Base-by-base conservation (phyloP, 2,888 invertebrate species). In the Rhagonycha fulva region DNA sequence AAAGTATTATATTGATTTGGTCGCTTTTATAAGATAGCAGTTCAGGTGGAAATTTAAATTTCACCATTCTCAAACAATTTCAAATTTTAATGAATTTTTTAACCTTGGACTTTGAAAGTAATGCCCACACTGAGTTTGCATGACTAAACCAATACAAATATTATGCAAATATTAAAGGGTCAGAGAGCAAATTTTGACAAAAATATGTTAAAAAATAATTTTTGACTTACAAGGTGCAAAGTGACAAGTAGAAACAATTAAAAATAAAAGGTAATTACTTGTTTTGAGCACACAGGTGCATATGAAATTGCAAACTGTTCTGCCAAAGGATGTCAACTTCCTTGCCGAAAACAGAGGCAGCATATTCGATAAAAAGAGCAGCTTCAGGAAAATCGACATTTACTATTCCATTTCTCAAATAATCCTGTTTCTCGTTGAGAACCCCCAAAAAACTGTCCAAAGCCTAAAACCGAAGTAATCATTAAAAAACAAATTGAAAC, bases 321-420 rank as follows among this genome's bases (percentile, higher is more conserved):
- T 66, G 24, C 63, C 63, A 66, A 3, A 66, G 63, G n/a, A 66
- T 66, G n/a, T 66, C 63, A n/a, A 66, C 26, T 5, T 66, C 63
- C 26, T 66, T 66, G 4, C 24, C 23, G 10, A 66, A 26, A n/a
- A 66, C 14, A 26, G 12, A 24, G 24, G 92, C 91, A 14, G 93
- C 93, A 84, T 93, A 93, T 88, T 95, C 94, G 80, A 96, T 86
- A 77, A 96, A 88, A 81, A 95, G 86, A n/a, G 94, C 95, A 75
- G 94, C 92, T 88, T 95, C 93, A 1, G 93, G 90, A 88, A 94
- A 95, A 87, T 94, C 94, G 83, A 91, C 91, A 62, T 88, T 85
- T 73, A 84, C 87, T 11, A 89, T 88, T 12, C 87, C 86, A 75
- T 89, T 89, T 61, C 86, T 86, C 82, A 90, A 84, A 72, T 87